Conservation (phyloP, 1,140 invertebrate genomes). For the Schlechtendalia chinensis region DNA sequence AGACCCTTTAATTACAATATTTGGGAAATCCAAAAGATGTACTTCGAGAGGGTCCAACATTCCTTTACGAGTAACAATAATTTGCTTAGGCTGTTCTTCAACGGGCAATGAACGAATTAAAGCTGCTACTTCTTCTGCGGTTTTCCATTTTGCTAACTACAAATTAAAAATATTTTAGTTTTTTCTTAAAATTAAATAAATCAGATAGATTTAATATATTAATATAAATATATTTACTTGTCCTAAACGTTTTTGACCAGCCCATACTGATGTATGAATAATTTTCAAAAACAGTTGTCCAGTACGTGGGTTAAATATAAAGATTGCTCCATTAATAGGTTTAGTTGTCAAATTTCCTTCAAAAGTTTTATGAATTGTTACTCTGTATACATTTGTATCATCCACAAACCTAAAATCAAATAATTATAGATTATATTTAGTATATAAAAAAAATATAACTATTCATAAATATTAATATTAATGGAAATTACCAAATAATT, state of each 20-base stretch:
- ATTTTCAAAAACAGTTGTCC: slow-evolving; percentile 99
- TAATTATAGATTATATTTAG: slow-evolving; percentile 25
- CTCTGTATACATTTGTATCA: slow-evolving; percentile 97
- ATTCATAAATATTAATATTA: neutral
- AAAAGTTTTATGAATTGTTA: too few relatives aligned
- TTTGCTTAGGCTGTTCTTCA: slow-evolving; percentile 99
- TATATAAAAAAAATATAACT: slow-evolving; percentile 35
- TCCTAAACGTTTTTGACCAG: slow-evolving; percentile 91
- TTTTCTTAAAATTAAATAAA: too few relatives aligned
- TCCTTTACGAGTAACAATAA: slow-evolving; percentile 99
- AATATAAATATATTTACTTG: slow-evolving; percentile 58
- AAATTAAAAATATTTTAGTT: neutral
- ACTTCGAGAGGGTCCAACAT: too few relatives aligned
- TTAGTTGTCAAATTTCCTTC: too few relatives aligned
- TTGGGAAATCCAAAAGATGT: too few relatives aligned
- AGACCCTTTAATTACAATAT: too few relatives aligned
- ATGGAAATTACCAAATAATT: slow-evolving; percentile 87
- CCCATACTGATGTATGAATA: slow-evolving; percentile 99
- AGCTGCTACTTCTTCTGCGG: slow-evolving; percentile 99
- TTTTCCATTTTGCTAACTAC: slow-evolving; percentile 99
- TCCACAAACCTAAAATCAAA: slow-evolving; percentile 78
- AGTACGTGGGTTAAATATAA: too few relatives aligned
- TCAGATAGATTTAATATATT: too few relatives aligned
- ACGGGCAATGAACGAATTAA: slow-evolving; percentile 97
- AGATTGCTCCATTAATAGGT: too few relatives aligned